phyloP scores from a whole-genome alignment of 2,797 vertebrate genomes.

The Chaenodraco wilsoni region DNA sequence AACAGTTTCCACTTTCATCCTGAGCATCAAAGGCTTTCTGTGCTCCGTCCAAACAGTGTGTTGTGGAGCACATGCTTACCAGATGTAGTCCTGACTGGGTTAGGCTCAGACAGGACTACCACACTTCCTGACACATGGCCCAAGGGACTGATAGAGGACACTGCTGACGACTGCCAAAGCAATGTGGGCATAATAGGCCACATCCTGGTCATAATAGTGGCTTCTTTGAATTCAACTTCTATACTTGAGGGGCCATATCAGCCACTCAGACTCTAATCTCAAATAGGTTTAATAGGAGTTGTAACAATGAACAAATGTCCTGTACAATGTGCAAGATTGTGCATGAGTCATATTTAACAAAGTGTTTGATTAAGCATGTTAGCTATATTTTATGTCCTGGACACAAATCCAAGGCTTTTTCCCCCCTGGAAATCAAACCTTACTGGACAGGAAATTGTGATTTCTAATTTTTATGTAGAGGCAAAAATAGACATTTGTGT shows the following conservation, averaged over 20 bases:
- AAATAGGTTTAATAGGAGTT: neutral
- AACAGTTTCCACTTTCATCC: neutral
- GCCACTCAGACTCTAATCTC: slow-evolving; percentile 3
- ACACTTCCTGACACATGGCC: slow-evolving; percentile 48
- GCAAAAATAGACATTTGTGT: neutral
- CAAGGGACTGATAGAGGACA: slow-evolving; percentile 54
- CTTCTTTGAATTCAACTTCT: slow-evolving; percentile 36
- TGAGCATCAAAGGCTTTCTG: slow-evolving; percentile 35
- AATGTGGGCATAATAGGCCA: slow-evolving; percentile 44
- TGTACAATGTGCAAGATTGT: neutral
- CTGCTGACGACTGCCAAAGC: slow-evolving; percentile 50
- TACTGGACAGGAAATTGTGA: neutral
- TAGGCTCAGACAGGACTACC: slow-evolving; percentile 33
- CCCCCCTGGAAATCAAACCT: neutral
- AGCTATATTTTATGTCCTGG: slow-evolving; percentile 1
- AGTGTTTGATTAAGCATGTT: neutral
- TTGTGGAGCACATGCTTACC: slow-evolving; percentile 60
- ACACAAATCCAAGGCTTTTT: neutral
- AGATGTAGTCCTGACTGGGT: slow-evolving; percentile 55
- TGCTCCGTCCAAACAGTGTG: slow-evolving; percentile 15
- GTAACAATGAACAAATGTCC: neutral
- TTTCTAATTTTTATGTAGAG: neutral
- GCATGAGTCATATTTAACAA: neutral
- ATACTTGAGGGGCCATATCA: no score
- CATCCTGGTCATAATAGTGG: slow-evolving; percentile 60